Conservation (phyloP, 2,888 invertebrate genomes). For the Hirtodrosophila confusa region DNA sequence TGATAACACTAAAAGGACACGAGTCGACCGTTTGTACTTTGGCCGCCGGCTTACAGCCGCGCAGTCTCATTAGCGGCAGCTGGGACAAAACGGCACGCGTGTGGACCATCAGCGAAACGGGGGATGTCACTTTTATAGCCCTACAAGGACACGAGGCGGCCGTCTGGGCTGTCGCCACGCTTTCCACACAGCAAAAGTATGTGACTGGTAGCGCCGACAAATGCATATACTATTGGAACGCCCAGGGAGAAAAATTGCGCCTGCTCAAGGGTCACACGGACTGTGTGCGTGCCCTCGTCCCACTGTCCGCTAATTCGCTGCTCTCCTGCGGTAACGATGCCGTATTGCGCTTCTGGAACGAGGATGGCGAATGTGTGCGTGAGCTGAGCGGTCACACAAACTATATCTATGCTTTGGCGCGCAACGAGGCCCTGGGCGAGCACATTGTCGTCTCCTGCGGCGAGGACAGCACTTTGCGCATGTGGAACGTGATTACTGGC, state of each 20-base stretch:
- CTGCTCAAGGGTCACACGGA: slow-evolving; percentile 94
- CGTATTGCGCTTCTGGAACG: slow-evolving; percentile 92
- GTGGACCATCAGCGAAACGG: slow-evolving; percentile 88
- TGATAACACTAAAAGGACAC: slow-evolving; percentile 90
- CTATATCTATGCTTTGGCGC: slow-evolving; percentile 91
- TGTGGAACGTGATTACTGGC: slow-evolving; percentile 87
- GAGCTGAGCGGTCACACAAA: slow-evolving; percentile 93
- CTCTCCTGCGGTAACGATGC: slow-evolving; percentile 97
- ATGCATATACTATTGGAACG: slow-evolving; percentile 92
- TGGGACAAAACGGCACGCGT: slow-evolving; percentile 96
- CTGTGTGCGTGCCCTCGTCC: slow-evolving; percentile 93
- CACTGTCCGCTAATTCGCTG: slow-evolving; percentile 90
- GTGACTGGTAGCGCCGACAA: slow-evolving; percentile 97
- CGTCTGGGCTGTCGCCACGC: slow-evolving; percentile 91
- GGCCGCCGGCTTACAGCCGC: slow-evolving; percentile 84
- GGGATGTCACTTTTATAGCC: slow-evolving; percentile 85
- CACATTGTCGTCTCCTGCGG: slow-evolving; percentile 91
- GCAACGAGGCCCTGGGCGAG: slow-evolving; percentile 86
- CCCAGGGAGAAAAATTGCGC: slow-evolving; percentile 87
- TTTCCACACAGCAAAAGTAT: slow-evolving; percentile 81
- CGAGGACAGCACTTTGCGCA: slow-evolving; percentile 93
- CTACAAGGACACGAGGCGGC: slow-evolving; percentile 91
- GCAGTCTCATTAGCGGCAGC: slow-evolving; percentile 91
- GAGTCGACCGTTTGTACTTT: slow-evolving; percentile 85
- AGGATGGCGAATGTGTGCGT: slow-evolving; percentile 90